Conservation (phyloP, 2,797 vertebrate genomes). For the Phalanger gymnotis region DNA sequence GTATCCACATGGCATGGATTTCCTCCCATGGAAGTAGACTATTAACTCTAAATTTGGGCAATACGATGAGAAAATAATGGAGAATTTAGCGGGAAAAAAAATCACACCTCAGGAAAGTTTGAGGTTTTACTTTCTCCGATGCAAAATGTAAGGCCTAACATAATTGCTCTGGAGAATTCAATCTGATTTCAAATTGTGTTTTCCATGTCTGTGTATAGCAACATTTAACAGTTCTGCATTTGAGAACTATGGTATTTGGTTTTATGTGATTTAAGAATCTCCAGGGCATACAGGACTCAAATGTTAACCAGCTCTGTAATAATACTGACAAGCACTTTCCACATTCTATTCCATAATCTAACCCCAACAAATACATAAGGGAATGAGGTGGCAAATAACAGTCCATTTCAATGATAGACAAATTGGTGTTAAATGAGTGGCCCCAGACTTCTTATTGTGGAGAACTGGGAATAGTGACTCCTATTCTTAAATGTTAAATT, state of each 20-base stretch:
- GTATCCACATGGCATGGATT: not conserved
- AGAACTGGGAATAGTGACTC: not conserved
- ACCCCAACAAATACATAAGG: not conserved
- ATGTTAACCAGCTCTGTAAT: not conserved
- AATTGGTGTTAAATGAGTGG: slow-evolving; percentile 31
- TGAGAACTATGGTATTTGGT: slow-evolving; percentile 29
- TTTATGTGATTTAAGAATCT: slow-evolving; percentile 35
- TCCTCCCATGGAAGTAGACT: too few species aligned
- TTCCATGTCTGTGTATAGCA: not conserved
- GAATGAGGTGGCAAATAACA: slow-evolving; percentile 21
- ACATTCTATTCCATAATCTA: slow-evolving; percentile 8
- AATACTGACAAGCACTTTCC: slow-evolving; percentile 15
- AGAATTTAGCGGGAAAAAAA: too few species aligned
- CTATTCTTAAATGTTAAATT: slow-evolving; percentile 1
- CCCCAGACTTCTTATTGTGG: not conserved
- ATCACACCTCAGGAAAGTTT: too few species aligned
- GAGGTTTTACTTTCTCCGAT: too few species aligned
- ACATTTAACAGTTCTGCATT: slow-evolving; percentile 25
- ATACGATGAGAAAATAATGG: too few species aligned
- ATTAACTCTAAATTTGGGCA: too few species aligned
- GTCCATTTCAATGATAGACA: not conserved
- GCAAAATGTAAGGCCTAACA: not conserved
- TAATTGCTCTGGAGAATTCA: not conserved
- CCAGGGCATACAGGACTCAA: slow-evolving; percentile 2
- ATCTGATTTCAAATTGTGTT: not conserved